phyloP scores from a whole-genome alignment of 2,888 invertebrate species.

The Emmelina monodactyla region DNA sequence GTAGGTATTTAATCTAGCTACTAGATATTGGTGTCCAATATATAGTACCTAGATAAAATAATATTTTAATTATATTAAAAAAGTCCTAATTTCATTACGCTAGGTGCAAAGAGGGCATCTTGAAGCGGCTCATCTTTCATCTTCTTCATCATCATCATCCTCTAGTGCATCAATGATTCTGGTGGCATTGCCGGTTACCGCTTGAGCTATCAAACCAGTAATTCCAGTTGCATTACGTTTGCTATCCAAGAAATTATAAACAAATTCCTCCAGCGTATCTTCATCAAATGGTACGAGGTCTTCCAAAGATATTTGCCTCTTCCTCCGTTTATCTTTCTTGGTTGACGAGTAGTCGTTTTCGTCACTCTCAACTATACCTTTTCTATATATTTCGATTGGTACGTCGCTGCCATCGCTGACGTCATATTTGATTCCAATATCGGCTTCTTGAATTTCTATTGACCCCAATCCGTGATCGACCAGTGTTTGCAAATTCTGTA shows the following conservation, averaged over 20 bases:
- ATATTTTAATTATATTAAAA: too few species aligned
- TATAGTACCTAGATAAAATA: too few species aligned
- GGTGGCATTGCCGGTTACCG: constrained; percentile 40
- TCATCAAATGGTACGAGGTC: constrained; percentile 50
- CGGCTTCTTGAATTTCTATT: constrained; percentile 64
- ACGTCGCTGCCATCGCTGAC: constrained; percentile 61
- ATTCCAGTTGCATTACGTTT: constrained; percentile 46
- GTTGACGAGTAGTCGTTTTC: constrained; percentile 34
- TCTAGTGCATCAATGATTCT: constrained; percentile 30
- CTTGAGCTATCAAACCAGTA: constrained; percentile 45
- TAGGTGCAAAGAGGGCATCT: too few species aligned
- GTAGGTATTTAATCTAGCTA: too few species aligned
- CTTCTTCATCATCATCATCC: constrained; percentile 32
- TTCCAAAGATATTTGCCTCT: constrained; percentile 46
- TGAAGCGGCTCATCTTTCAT: constrained; percentile 16
- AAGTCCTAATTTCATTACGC: too few species aligned
- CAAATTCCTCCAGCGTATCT: constrained; percentile 46
- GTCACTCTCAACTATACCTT: constrained; percentile 68
- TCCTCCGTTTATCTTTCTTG: constrained; percentile 24
- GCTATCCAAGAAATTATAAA: constrained; percentile 42
- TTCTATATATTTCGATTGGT: constrained; percentile 64
- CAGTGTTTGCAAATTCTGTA: constrained; percentile 43
- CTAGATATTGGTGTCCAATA: too few species aligned
- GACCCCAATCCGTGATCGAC: constrained; percentile 52
- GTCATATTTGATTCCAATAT: constrained; percentile 65